These are phyloP conservation scores for Germaria angustata DNA, from an alignment of 2,888 invertebrate genomes.

Conservation along the genomic window DNA sequence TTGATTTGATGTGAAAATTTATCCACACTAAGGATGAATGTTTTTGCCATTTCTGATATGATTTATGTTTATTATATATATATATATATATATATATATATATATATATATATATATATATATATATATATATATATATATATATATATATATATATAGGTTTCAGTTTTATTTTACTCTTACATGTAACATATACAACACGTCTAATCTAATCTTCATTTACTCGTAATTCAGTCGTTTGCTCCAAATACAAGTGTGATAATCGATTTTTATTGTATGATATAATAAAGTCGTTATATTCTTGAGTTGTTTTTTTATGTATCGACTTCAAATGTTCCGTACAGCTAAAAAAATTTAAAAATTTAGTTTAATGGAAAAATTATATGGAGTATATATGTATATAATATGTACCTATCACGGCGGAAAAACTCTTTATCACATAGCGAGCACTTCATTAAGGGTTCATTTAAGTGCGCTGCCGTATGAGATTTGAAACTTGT, in stretches of 20 bases:
- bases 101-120: too few relatives aligned
- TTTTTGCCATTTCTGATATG: too few relatives aligned
- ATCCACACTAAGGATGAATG: too few relatives aligned
- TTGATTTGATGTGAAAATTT: too few relatives aligned
- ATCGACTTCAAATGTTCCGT: not conserved
- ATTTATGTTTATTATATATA: too few relatives aligned
- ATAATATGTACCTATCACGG: constrained; percentile 16
- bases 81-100: too few relatives aligned
- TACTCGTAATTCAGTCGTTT: constrained; percentile 14
- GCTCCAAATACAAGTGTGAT: constrained; percentile 51
- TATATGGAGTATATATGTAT: not conserved
- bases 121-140: too few relatives aligned
- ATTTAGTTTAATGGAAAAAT: too few relatives aligned
- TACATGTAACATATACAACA: not conserved
- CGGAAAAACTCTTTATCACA: constrained; percentile 51
- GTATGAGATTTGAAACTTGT: constrained; percentile 46
- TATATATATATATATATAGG: too few relatives aligned
- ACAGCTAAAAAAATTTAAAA: constrained; percentile 37
- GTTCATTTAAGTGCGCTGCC: constrained; percentile 52
- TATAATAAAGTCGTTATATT: constrained; percentile 44
- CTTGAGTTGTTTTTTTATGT: constrained; percentile 27
- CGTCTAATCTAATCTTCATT: not conserved
- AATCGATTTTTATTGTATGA: constrained; percentile 28
- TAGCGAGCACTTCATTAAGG: constrained; percentile 49
- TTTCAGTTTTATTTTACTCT: too few relatives aligned